A percentile compares a stretch with the other conserved stretches of the same genome.
These are phyloP conservation scores for Tenualosa thibaudeaui DNA, from an alignment of 2,797 vertebrate genomes.

Conservation along the genomic window DNA sequence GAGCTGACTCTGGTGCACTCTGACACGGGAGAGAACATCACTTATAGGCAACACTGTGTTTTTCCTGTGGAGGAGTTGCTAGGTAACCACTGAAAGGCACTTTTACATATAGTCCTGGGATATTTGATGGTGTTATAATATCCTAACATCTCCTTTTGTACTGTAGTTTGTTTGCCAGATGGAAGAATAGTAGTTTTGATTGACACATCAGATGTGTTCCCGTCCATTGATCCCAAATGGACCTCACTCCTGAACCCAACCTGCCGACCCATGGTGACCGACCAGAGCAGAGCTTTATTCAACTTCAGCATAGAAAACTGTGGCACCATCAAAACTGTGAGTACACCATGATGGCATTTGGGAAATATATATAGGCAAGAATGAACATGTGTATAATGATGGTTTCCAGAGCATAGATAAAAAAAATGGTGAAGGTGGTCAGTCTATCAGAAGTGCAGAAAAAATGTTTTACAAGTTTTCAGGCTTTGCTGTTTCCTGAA, in stretches of 20 bases:
- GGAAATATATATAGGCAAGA: too few species aligned
- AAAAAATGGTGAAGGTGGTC: neutral
- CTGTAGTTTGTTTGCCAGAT: conserved; percentile 67
- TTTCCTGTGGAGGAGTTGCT: conserved; percentile 63
- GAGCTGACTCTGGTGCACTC: conserved; percentile 60
- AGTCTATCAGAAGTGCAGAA: too few species aligned
- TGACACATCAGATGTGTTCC: conserved; percentile 58
- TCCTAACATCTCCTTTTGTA: neutral
- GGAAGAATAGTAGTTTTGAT: conserved; percentile 62
- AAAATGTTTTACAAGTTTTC: neutral
- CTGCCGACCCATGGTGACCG: conserved; percentile 64
- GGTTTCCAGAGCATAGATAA: neutral
- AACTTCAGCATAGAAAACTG: conserved; percentile 67
- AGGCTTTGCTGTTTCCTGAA: neutral
- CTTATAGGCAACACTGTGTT: conserved; percentile 57
- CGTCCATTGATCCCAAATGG: conserved; percentile 65
- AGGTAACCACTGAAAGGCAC: conserved; percentile 42
- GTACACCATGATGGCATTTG: conserved; percentile 9
- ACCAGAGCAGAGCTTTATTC: conserved; percentile 63
- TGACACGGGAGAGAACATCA: conserved; percentile 57
- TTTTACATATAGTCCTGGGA: neutral
- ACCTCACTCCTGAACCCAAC: conserved; percentile 66
- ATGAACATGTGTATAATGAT: neutral
- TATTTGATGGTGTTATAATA: too few species aligned
- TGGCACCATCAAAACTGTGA: conserved; percentile 66